A percentile compares a stretch with the other conserved stretches of the same genome.
Evolutionary conservation across 30 jellyfish, hydroid and myxozoan species (phyloP).

Genomic region (Rhopilema esculentum): DNA sequence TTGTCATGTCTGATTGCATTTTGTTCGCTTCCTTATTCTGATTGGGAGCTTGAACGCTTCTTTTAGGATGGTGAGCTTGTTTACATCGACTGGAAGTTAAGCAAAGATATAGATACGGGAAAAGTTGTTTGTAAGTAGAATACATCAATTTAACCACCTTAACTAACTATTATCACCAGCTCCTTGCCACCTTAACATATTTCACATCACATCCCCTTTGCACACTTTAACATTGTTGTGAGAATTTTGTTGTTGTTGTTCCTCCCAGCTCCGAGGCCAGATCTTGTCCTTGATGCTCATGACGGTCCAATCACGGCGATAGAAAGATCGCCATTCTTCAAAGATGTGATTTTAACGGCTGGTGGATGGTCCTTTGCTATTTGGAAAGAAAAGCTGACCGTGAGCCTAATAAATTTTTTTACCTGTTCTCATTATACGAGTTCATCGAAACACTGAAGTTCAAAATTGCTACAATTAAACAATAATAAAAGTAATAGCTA

Average conservation of each 20-base stretch:
- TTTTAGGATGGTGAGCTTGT: conserved; percentile 92
- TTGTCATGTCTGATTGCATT: neutral
- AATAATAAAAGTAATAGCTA: too few relatives aligned
- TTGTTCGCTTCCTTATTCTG: neutral
- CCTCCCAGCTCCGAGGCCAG: conserved; percentile 94
- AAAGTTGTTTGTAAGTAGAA: conserved; percentile 79
- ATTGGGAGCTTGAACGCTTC: neutral
- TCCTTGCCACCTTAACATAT: too few relatives aligned
- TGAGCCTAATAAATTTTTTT: conserved; percentile 26
- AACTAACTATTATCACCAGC: neutral
- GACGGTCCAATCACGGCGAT: conserved; percentile 72
- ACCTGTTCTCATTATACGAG: neutral
- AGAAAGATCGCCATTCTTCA: conserved; percentile 86
- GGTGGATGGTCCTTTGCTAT: conserved; percentile 97
- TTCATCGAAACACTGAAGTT: too few relatives aligned
- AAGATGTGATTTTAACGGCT: conserved; percentile 81
- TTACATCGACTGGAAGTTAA: conserved; percentile 84
- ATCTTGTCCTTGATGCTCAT: conserved; percentile 62
- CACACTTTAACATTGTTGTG: too few relatives aligned
- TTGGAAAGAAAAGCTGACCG: conserved; percentile 87
- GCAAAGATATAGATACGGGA: conserved; percentile 93
- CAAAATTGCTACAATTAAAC: too few relatives aligned
- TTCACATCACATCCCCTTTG: too few relatives aligned
- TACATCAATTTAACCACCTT: neutral
- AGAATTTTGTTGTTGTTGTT: too few relatives aligned